These are phyloP conservation scores for Chiloscyllium punctatum DNA, from an alignment of 2,797 vertebrate genomes.

Conservation along the genomic window DNA sequence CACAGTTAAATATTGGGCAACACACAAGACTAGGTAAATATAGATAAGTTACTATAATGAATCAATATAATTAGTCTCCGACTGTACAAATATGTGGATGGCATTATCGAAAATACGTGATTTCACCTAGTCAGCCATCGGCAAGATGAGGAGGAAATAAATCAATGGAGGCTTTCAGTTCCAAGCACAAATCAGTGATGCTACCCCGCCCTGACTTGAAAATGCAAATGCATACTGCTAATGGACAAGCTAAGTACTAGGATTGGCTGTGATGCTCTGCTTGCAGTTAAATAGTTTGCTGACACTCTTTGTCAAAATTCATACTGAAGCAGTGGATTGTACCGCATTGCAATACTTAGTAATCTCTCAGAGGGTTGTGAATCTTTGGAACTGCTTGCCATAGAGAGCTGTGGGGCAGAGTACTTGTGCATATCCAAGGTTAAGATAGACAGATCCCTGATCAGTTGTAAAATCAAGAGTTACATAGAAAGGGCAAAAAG, in stretches of 20 bases:
- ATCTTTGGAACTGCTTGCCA: too few species aligned
- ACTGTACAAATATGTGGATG: background rate
- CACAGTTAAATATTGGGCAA: background rate
- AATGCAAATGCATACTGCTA: background rate
- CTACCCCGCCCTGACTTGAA: background rate
- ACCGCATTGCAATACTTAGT: too few species aligned
- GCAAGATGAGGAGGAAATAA: background rate
- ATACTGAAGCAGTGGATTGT: background rate
- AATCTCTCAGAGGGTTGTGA: too few species aligned
- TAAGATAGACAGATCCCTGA: too few species aligned
- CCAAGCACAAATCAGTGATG: background rate
- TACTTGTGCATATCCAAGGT: too few species aligned
- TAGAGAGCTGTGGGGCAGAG: too few species aligned
- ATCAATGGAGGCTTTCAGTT: background rate
- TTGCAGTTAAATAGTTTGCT: background rate
- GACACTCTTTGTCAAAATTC: background rate
- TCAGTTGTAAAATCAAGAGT: too few species aligned
- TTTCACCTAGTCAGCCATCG: background rate
- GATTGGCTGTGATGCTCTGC: background rate
- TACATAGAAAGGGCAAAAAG: background rate
- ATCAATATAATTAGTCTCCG: background rate
- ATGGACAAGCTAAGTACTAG: background rate
- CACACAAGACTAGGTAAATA: background rate
- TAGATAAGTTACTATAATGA: background rate
- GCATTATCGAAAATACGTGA: background rate